Evolutionary conservation across 2,888 invertebrate genomes (phyloP).

Genomic region (Tetrapedia diversipes): DNA sequence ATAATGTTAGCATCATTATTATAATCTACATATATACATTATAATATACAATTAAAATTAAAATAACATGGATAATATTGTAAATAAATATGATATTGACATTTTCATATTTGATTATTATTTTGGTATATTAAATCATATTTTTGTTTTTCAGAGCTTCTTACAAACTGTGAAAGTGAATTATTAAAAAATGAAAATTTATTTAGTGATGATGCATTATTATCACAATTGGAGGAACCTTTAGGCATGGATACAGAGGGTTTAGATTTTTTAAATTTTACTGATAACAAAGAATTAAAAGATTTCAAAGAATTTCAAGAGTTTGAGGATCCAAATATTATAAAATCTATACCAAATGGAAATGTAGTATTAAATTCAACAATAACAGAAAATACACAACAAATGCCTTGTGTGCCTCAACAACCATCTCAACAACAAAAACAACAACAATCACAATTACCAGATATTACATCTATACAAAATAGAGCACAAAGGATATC

Average conservation of each 20-base stretch:
- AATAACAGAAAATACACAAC: conserved; percentile 51
- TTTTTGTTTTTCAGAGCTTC: conserved; percentile 84
- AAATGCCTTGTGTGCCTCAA: conserved; percentile 48
- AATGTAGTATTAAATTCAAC: conserved; percentile 63
- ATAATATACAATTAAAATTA: neutral
- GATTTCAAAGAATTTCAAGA: conserved; percentile 68
- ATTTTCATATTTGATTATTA: neutral
- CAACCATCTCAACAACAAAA: conserved; percentile 29
- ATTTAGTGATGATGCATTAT: conserved; percentile 84
- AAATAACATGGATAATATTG: neutral
- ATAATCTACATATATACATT: neutral
- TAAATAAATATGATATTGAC: neutral
- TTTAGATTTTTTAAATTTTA: conserved; percentile 82
- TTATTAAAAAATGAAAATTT: conserved; percentile 85
- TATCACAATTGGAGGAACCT: conserved; percentile 83
- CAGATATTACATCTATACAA: conserved; percentile 55
- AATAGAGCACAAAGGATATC: conserved; percentile 70
- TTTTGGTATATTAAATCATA: neutral
- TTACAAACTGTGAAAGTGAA: conserved; percentile 88
- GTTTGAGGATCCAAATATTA: conserved; percentile 66
- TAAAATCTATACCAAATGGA: conserved; percentile 63
- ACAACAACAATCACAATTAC: conserved; percentile 42
- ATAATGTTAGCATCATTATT: neutral
- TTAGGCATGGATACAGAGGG: conserved; percentile 83
- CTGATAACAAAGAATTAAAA: conserved; percentile 64